Evolutionary conservation across 2,113 vertebrate species (phyloP).

Genomic region (Petromus typicus): DNA sequence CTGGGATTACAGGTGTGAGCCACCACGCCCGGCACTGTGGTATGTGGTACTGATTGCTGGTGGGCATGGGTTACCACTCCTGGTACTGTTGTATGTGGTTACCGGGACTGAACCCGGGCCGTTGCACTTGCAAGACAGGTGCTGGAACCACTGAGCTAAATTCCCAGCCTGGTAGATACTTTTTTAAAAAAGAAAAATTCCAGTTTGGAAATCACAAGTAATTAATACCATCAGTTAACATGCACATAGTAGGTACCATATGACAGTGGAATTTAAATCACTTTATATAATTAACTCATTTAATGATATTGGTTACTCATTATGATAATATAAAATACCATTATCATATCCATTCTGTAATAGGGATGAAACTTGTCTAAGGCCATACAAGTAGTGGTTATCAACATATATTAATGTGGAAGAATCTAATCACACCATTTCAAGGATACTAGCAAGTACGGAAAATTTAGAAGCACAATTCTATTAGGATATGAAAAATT

Average conservation of each 20-base stretch:
- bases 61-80: too few species aligned
- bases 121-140: too few species aligned
- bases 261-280: neutral
- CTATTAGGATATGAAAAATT: neutral
- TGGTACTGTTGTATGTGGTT: too few species aligned
- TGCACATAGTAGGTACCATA: neutral
- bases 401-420: neutral
- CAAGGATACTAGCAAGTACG: constrained; percentile 47
- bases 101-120: too few species aligned
- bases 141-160: too few species aligned
- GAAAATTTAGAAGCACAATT: neutral
- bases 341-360: neutral
- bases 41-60: too few species aligned
- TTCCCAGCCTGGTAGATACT: too few species aligned
- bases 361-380: neutral
- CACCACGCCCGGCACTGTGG: too few species aligned
- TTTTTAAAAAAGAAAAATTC: neutral
- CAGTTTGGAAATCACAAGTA: constrained; percentile 10
- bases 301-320: neutral
- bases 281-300: neutral
- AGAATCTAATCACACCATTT: neutral
- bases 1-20: too few species aligned
- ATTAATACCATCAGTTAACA: constrained; percentile 9
- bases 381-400: neutral
- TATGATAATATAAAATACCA: neutral